Evolutionary conservation across 2,797 vertebrate species (phyloP), one percentile per base, ranked within the genome.

Genomic region (Helostoma temminkii): DNA sequence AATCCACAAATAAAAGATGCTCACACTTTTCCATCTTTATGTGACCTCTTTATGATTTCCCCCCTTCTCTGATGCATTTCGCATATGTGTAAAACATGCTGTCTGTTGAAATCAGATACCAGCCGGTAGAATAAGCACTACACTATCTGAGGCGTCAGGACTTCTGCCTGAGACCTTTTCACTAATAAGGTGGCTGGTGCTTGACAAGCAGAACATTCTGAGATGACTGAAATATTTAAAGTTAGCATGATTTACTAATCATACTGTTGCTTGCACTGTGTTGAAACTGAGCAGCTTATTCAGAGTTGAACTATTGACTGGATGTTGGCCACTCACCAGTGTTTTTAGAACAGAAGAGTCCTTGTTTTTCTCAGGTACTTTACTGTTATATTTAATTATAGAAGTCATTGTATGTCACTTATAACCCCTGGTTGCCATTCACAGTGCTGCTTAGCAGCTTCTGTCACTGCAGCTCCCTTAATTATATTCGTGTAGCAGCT

Each of bases 151-250:
- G 71, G 26, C 58, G 65, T 46, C 55, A 47, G 39, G 49, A 53
- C 14, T 65, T 34, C 21, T 30, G 34, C 15, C 54, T 64, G 19
- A 74, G 53, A 26, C 43, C 5, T 32, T 61, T 66, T 62, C 2
- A 36, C 22, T 34, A 22, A 48, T 69, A 5, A 42, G 18, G 18
- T 26, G 45, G 48, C 47, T 22, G n/a, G 11, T 46, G 19, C 28
- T 67, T 2, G 2, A 64, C 1, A 26, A 30, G 28, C 43, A 62
- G 57, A 53, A 59, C 37, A 21, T 42, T 60, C 75, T 61, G 12
- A 15, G 46, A 19, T 50, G 25, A 47, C 18, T 78, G 26, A 74
- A 84, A 78, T 66, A 86, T 82, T 83, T 70, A 78, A 78, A 70
- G 55, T 62, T 56, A 53, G 9, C 39, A 61, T 81, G 75, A 65